These are phyloP conservation scores for Sisor rabdophorus DNA, from an alignment of 2,113 vertebrate species.

Conservation along the genomic window DNA sequence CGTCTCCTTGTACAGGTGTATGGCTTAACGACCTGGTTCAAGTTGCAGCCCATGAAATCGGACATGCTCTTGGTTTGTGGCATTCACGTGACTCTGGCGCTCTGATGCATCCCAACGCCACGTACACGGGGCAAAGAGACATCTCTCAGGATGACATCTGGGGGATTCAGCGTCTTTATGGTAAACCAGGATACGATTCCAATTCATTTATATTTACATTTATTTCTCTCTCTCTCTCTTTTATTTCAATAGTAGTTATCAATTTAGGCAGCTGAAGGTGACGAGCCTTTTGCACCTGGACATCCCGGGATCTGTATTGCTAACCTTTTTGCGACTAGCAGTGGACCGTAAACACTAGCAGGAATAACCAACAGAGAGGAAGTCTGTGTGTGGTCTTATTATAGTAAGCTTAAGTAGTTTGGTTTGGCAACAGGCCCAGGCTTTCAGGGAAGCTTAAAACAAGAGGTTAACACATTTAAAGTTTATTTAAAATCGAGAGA, in stretches of 20 bases:
- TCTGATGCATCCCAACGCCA: conserved; percentile 80
- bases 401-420: neutral
- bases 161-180: conserved; percentile 78
- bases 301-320: neutral
- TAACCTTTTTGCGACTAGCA: neutral
- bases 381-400: neutral
- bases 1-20: conserved; percentile 60
- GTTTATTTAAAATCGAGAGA: neutral
- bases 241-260: neutral
- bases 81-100: conserved; percentile 71
- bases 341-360: neutral
- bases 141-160: conserved; percentile 75
- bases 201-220: neutral
- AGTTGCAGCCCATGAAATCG: conserved; percentile 79
- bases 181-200: conserved; percentile 48
- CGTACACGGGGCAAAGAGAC: conserved; percentile 72
- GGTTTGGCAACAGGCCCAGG: neutral
- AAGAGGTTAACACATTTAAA: neutral
- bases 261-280: neutral
- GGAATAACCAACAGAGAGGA: neutral
- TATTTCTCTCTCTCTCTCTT: neutral
- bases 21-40: conserved; percentile 81
- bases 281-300: neutral
- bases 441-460: neutral
- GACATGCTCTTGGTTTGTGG: conserved; percentile 77